Base-by-base conservation (phyloP, 2,888 invertebrate species). In the Lepidonotus clava region DNA sequence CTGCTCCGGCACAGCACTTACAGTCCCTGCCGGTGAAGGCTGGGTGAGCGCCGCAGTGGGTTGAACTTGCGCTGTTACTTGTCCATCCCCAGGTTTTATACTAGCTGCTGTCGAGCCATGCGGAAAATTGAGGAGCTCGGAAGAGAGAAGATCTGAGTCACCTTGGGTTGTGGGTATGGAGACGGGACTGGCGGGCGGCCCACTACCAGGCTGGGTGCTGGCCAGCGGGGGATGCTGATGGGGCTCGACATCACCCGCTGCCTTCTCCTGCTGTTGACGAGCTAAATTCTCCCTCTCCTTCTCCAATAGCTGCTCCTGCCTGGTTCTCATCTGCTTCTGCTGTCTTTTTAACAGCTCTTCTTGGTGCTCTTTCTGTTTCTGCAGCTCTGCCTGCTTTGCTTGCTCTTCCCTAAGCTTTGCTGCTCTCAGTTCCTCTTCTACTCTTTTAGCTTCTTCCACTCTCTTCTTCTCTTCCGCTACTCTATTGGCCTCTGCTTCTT, bases 171-270 rank as follows among this genome's bases (percentile, higher is more conserved):
- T 40, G 18, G 76, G 61, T 24, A 76, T 76, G 21, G 76, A 28
- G 18, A 34, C 1, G 4, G 36, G 34, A 11, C 36, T 11, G 38
- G 36, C 18, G 14, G 36, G 34, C 21, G 76, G 38, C 21, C 8
- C n/a, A 24, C 28, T 40, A 21, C 18, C 38, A 1, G 76, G 38
- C 14, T 34, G 76, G 36, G 76, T 76, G 18, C 38, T 40, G 24
- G 1, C 40, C 18, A 76, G 76, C 11, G 76, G 76, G 34, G 76
- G 76, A 38, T 36, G 76, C 18, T 76, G 76, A 24, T 76, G 11
- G 1, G 76, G 76, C n/a, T 61, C 24, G 8, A 24, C 28, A 14
- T 34, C 18, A 21, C n/a, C 1, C 36, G 76, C 76, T 38, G 40
- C 14, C 36, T 28, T 36, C 36, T 34, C 38, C 76, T 34, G n/a